Evolutionary conservation across 2,888 invertebrate genomes (phyloP).

Genomic region (Acrobasis suavella): DNA sequence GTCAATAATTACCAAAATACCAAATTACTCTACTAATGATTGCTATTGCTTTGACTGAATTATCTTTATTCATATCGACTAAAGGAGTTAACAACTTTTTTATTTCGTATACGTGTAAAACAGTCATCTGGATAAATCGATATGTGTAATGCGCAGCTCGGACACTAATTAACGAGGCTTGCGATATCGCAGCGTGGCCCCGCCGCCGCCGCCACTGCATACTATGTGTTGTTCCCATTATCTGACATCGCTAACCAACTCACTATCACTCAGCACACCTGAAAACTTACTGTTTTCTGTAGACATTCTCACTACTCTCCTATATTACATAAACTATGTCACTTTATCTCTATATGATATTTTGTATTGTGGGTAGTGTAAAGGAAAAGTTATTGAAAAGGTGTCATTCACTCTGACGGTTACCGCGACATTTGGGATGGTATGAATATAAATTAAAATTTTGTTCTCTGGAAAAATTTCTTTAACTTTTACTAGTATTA

Average conservation of each 20-base stretch:
- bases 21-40: too few species aligned
- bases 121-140: conserved; percentile 20
- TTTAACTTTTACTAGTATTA: too few species aligned
- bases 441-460: too few species aligned
- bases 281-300: conserved; percentile 7
- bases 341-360: too few species aligned
- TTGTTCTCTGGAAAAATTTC: too few species aligned
- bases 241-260: conserved; percentile 15
- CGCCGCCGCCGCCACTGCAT: neutral
- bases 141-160: conserved; percentile 16
- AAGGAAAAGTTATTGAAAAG: too few species aligned
- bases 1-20: too few species aligned
- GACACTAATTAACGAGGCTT: conserved; percentile 21
- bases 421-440: too few species aligned
- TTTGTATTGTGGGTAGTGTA: too few species aligned
- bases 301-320: neutral
- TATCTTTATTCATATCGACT: neutral
- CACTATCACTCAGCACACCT: neutral
- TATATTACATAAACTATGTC: neutral
- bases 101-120: conserved; percentile 7
- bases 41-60: neutral
- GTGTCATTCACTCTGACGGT: too few species aligned
- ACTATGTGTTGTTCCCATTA: conserved; percentile 3
- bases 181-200: conserved; percentile 8
- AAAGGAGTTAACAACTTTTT: neutral